Percentiles rank a stretch among this genome's conserved stretches.
These are phyloP conservation scores for Archips crataeganus DNA, from an alignment of 2,888 invertebrate genomes.

Conservation along the genomic window DNA sequence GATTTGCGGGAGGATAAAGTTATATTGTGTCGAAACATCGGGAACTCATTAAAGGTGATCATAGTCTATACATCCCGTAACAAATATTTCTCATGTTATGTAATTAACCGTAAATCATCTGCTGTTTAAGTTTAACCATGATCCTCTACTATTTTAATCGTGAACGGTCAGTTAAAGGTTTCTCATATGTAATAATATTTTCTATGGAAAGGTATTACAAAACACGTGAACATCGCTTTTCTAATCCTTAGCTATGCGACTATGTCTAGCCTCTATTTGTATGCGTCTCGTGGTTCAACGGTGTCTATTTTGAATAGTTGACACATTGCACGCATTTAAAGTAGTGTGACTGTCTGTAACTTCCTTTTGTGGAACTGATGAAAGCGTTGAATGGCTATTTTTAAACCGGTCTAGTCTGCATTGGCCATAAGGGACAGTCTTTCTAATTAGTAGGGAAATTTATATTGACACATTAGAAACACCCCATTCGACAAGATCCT, in stretches of 20 bases:
- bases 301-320: constrained; percentile 55
- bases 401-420: constrained; percentile 23
- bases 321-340: constrained; percentile 63
- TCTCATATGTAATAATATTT: neutral
- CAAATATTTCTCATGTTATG: too few species aligned
- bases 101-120: too few species aligned
- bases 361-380: constrained; percentile 46
- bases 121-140: too few species aligned
- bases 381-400: constrained; percentile 36
- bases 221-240: neutral
- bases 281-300: constrained; percentile 27
- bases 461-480: neutral
- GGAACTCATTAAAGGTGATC: too few species aligned
- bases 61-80: too few species aligned
- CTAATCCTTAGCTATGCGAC: constrained; percentile 25
- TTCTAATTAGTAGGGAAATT: neutral
- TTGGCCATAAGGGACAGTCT: neutral
- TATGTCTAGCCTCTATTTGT: constrained; percentile 25
- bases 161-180: neutral
- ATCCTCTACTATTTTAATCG: too few species aligned
- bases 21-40: too few species aligned
- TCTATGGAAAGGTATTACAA: neutral
- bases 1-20: too few species aligned
- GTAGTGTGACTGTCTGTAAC: constrained; percentile 46
- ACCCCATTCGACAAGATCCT: neutral